Evolutionary conservation across 2,797 vertebrate species (phyloP).

Genomic region (Rhadinocentrus ornatus): DNA sequence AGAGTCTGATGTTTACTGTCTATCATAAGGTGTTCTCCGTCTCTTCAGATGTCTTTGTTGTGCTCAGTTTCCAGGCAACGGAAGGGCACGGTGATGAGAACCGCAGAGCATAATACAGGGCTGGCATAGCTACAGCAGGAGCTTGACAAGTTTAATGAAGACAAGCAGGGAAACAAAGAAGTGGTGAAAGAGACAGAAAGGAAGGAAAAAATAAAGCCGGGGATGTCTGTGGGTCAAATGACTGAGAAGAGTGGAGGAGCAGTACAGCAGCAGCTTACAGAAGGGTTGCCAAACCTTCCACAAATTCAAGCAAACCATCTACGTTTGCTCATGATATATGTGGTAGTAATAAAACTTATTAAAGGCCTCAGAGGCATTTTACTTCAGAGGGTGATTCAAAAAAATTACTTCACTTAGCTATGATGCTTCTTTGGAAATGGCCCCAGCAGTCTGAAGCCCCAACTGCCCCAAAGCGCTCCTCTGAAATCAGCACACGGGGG

Average conservation of each 20-base stretch:
- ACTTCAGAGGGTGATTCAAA: slow-evolving; percentile 51
- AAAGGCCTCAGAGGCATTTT: slow-evolving; percentile 38
- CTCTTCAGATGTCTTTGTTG: slow-evolving; percentile 59
- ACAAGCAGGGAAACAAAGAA: slow-evolving; percentile 69
- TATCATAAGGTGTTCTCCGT: slow-evolving; percentile 64
- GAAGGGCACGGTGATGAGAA: slow-evolving; percentile 70
- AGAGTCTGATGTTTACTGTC: slow-evolving; percentile 54
- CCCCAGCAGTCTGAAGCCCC: slow-evolving; percentile 27
- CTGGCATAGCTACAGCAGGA: slow-evolving; percentile 55
- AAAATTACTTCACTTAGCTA: slow-evolving; percentile 62
- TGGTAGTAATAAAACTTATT: slow-evolving; percentile 67
- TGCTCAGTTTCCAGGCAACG: slow-evolving; percentile 74
- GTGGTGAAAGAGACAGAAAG: neutral
- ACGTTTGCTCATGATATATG: slow-evolving; percentile 57
- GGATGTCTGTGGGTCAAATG: slow-evolving; percentile 55
- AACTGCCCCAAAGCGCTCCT: slow-evolving; percentile 40
- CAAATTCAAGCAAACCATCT: slow-evolving; percentile 24
- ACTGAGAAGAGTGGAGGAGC: slow-evolving; percentile 27
- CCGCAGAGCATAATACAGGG: slow-evolving; percentile 59
- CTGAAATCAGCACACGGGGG: slow-evolving; percentile 46
- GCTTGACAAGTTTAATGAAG: slow-evolving; percentile 77
- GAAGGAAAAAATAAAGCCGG: slow-evolving; percentile 40
- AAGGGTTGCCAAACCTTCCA: slow-evolving; percentile 43
- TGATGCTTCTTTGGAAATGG: slow-evolving; percentile 43
- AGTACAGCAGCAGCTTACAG: slow-evolving; percentile 25